These are phyloP conservation scores for Holacanthus passer DNA, from an alignment of 2,113 vertebrate species.

Conservation along the genomic window DNA sequence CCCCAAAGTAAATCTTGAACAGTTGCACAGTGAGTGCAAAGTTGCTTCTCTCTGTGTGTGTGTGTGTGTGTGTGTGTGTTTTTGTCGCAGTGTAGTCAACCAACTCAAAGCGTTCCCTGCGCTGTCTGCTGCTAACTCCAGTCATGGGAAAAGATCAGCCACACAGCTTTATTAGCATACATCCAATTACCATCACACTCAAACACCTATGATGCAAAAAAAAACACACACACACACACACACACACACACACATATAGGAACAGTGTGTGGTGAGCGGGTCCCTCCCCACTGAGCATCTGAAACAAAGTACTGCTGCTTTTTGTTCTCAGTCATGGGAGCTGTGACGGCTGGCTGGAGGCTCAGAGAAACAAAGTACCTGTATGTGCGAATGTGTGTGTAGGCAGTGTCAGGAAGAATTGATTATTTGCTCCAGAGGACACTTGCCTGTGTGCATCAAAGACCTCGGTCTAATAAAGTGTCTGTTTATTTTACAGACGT, in stretches of 20 bases:
- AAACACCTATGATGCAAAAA: constrained; percentile 7
- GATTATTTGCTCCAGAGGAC: constrained; percentile 49
- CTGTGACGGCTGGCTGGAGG: constrained; percentile 58
- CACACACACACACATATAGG: neutral
- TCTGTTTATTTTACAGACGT: constrained; percentile 35
- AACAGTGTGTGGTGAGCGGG: constrained; percentile 12
- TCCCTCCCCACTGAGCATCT: constrained; percentile 33
- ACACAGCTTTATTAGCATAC: constrained; percentile 31
- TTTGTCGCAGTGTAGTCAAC: constrained; percentile 9
- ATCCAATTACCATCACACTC: constrained; percentile 26
- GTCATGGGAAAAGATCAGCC: constrained; percentile 29
- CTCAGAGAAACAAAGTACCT: constrained; percentile 41
- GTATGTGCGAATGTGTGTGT: constrained; percentile 27
- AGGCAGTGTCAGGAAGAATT: constrained; percentile 8
- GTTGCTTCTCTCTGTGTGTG: constrained; percentile 3
- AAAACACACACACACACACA: constrained; percentile 19
- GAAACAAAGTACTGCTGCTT: constrained; percentile 55
- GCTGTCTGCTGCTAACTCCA: constrained; percentile 16
- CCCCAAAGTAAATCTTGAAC: constrained; percentile 19
- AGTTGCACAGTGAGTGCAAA: constrained; percentile 1
- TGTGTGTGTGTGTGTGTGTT: constrained; percentile 4
- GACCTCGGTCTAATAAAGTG: constrained; percentile 35
- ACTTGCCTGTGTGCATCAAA: constrained; percentile 61
- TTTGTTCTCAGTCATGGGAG: constrained; percentile 47
- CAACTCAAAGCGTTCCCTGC: constrained; percentile 17